A percentile compares a stretch with the other conserved stretches of the same genome.
phyloP scores from a whole-genome alignment of 2,888 invertebrate species.

The Atherix ibis region DNA sequence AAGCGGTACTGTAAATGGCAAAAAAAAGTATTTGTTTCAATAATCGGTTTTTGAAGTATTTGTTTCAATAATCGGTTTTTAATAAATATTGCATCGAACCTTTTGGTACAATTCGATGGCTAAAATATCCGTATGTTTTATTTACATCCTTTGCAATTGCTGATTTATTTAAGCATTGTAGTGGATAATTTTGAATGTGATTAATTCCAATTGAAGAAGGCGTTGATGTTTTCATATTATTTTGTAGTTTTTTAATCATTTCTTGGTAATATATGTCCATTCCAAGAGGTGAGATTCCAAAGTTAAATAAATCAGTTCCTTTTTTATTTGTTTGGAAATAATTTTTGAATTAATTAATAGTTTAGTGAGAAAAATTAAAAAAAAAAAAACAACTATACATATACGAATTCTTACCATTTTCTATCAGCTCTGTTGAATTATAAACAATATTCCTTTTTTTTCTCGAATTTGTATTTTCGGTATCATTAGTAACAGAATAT shows the following conservation, averaged over 20 bases:
- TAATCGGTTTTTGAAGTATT: background rate
- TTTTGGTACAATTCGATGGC: constrained; percentile 45
- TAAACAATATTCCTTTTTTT: constrained; percentile 15
- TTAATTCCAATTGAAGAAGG: no score
- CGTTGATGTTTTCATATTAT: no score
- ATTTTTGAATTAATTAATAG: no score
- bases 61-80: constrained; percentile 1
- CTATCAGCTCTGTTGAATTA: constrained; percentile 10
- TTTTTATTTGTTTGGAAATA: no score
- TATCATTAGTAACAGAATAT: no score
- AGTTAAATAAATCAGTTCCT: no score
- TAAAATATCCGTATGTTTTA: constrained; percentile 60
- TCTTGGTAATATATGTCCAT: no score
- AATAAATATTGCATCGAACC: constrained; percentile 34
- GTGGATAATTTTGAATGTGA: constrained; percentile 32
- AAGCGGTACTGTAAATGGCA: constrained; percentile 45
- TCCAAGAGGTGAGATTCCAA: no score
- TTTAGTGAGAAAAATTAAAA: no score
- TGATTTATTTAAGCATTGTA: constrained; percentile 41
- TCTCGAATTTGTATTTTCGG: no score
- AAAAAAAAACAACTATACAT: no score
- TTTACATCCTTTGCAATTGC: constrained; percentile 46
- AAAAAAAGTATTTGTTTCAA: background rate
- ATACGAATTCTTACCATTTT: constrained; percentile 3
- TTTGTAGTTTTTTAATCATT: no score